Evolutionary conservation across 2,113 vertebrate species (phyloP).

Genomic region (Lota lota): DNA sequence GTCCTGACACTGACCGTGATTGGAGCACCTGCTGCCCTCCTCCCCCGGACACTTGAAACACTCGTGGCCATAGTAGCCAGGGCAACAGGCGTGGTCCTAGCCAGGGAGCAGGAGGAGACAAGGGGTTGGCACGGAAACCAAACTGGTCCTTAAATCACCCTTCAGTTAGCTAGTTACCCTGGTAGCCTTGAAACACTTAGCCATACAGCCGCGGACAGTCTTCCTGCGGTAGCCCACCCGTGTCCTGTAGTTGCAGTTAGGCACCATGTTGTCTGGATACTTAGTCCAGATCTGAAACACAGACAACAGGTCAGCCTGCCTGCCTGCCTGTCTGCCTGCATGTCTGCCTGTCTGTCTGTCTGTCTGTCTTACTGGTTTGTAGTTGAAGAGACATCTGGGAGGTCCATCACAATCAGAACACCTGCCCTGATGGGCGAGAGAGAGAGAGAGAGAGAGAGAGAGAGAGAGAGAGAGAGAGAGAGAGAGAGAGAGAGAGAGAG

Average conservation of each 20-base stretch:
- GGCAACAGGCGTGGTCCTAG: constrained; percentile 85
- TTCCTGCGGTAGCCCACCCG: constrained; percentile 42
- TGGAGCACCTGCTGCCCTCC: constrained; percentile 80
- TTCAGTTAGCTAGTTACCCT: constrained; percentile 37
- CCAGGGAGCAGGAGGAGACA: not conserved
- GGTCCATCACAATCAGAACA: constrained; percentile 63
- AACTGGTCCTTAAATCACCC: no score
- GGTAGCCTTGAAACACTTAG: constrained; percentile 50
- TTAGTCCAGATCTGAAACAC: constrained; percentile 43
- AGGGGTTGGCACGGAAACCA: no score
- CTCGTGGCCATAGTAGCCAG: constrained; percentile 85
- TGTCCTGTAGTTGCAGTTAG: constrained; percentile 69
- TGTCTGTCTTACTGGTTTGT: constrained; percentile 60
- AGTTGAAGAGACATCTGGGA: constrained; percentile 54
- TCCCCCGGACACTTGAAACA: constrained; percentile 89
- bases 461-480: constrained; percentile 17
- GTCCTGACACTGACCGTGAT: constrained; percentile 86
- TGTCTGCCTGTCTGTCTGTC: not conserved
- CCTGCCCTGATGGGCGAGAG: constrained; percentile 55
- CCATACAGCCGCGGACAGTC: constrained; percentile 55
- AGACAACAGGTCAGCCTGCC: not conserved
- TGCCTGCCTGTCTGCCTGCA: not conserved
- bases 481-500: constrained; percentile 15
- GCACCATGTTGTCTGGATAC: constrained; percentile 62
- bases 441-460: constrained; percentile 5